A percentile compares a stretch with the other conserved stretches of the same genome.
Evolutionary conservation across 2,113 vertebrate genomes (phyloP).

Genomic region (Triplophysa tibetana): DNA sequence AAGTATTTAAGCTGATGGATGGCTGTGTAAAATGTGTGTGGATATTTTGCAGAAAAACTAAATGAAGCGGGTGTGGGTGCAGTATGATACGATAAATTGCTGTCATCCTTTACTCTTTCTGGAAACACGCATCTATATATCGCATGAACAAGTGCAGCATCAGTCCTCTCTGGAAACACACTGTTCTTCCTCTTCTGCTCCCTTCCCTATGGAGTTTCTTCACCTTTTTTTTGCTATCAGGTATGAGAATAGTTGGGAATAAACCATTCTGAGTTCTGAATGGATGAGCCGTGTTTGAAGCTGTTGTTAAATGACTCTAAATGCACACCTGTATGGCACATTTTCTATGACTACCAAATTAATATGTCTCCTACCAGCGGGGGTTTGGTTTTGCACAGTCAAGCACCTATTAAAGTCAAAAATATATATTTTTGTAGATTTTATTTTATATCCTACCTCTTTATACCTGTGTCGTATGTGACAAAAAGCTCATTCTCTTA

Average conservation of each 20-base stretch:
- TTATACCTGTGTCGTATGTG: too few species aligned
- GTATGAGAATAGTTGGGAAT: background rate
- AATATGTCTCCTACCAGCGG: too few species aligned
- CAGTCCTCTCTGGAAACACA: background rate
- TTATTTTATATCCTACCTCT: too few species aligned
- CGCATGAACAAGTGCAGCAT: background rate
- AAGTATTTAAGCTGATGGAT: too few species aligned
- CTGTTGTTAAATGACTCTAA: too few species aligned
- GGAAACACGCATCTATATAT: conserved; percentile 13
- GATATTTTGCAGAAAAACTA: background rate
- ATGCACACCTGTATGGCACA: too few species aligned
- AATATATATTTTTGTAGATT: too few species aligned
- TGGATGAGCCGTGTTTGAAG: too few species aligned
- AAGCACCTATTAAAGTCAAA: too few species aligned
- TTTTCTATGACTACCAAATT: too few species aligned
- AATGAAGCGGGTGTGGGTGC: background rate
- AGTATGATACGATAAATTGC: background rate
- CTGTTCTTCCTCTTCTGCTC: background rate
- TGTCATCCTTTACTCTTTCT: conserved; percentile 10
- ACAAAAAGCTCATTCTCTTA: background rate
- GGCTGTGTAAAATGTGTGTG: background rate
- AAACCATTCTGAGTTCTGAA: too few species aligned
- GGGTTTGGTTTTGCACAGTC: too few species aligned
- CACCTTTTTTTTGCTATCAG: background rate
- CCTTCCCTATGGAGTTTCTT: background rate